Conservation (phyloP, 2,888 invertebrate species). For the Nineta flava region DNA sequence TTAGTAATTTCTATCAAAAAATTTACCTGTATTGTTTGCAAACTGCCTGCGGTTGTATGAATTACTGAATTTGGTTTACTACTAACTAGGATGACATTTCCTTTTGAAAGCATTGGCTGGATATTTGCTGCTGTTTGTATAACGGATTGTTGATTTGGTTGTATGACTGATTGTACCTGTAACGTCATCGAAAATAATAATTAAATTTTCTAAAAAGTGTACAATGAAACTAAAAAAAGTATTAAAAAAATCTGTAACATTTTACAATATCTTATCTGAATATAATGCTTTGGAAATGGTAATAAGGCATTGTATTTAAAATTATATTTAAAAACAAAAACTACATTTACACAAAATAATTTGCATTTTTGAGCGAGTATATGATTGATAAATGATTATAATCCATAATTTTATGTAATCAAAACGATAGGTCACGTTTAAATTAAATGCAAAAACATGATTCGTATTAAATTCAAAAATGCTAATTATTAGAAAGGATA, state of each 20-base stretch:
- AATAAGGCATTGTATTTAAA: no score
- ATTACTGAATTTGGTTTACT: conserved; percentile 86
- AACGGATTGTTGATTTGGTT: conserved; percentile 89
- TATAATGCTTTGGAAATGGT: not conserved
- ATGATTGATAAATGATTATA: no score
- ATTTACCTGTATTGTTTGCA: conserved; percentile 71
- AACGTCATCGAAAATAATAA: conserved; percentile 18
- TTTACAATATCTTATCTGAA: not conserved
- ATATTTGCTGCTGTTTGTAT: conserved; percentile 84
- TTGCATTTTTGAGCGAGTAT: no score
- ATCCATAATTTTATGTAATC: no score
- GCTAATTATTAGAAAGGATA: no score
- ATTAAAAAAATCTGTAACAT: not conserved
- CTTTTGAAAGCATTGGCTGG: conserved; percentile 70
- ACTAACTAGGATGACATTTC: conserved; percentile 76
- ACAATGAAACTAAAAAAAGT: not conserved
- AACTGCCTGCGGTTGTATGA: conserved; percentile 75
- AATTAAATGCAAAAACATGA: no score
- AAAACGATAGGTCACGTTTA: no score
- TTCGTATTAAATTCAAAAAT: no score
- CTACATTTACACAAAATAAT: no score
- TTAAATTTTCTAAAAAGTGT: not conserved
- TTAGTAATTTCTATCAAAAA: no score
- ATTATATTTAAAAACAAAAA: no score
- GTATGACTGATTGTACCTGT: conserved; percentile 89